A percentile compares a stretch with the other conserved stretches of the same genome.
Evolutionary conservation across 2,113 vertebrate genomes (phyloP).

Genomic region (Pangasianodon hypophthalmus): DNA sequence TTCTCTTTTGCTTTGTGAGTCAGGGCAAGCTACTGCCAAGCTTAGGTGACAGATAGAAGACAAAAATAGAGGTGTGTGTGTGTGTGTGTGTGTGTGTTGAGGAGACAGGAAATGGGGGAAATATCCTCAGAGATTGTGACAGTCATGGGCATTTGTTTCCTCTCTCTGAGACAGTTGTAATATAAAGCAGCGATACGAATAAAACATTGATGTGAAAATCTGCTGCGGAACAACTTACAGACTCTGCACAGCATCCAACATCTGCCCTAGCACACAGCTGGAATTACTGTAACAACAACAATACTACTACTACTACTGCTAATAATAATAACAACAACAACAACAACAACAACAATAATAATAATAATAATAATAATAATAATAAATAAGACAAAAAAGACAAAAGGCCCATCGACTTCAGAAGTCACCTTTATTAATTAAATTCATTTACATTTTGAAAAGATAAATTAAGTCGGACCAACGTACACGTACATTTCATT

Average conservation of each 20-base stretch:
- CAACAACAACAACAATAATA: neutral
- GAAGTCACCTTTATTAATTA: conserved; percentile 79
- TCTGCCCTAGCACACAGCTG: neutral
- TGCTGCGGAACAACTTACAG: neutral
- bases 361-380: conserved; percentile 21
- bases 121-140: conserved; percentile 18
- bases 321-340: neutral
- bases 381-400: neutral
- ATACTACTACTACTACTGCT: neutral
- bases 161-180: neutral
- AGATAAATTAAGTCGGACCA: conserved; percentile 73
- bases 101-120: neutral
- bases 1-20: conserved; percentile 62
- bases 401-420: neutral
- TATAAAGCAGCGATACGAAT: neutral
- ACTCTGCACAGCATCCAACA: neutral
- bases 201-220: neutral
- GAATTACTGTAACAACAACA: neutral
- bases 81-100: conserved; percentile 12
- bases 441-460: conserved; percentile 79
- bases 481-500: conserved; percentile 69
- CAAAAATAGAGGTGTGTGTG: conserved; percentile 48
- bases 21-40: conserved; percentile 58
- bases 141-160: conserved; percentile 26
- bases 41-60: conserved; percentile 44